These are phyloP conservation scores for Eulemur albifrons DNA, from an alignment of 2,797 vertebrate species.

Conservation along the genomic window DNA sequence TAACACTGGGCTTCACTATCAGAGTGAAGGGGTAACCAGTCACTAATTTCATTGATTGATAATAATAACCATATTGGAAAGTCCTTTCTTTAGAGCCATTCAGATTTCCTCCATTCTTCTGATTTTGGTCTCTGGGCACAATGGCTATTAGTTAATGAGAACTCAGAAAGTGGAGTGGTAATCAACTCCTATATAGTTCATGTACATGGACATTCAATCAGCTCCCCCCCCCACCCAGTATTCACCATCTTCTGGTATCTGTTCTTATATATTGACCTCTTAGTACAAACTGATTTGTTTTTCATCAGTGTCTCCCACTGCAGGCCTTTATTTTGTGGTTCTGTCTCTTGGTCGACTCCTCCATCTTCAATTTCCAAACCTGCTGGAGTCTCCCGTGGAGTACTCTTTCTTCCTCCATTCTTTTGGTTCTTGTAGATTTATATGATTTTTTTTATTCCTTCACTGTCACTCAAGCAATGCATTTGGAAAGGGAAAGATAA, in stretches of 20 bases:
- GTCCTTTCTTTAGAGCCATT: neutral
- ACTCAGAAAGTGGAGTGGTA: neutral
- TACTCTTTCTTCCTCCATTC: neutral
- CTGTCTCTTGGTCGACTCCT: neutral
- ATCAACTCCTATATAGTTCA: neutral
- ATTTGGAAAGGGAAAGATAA: conserved; percentile 37
- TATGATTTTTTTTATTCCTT: neutral
- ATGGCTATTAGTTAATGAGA: neutral
- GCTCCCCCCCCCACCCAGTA: neutral
- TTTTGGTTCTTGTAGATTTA: neutral
- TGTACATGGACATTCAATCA: neutral
- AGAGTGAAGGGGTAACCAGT: neutral
- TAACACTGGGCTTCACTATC: neutral
- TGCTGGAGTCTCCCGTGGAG: neutral
- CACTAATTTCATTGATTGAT: neutral
- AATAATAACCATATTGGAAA: neutral
- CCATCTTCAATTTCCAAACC: conserved; percentile 25
- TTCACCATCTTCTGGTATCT: neutral
- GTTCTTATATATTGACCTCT: neutral
- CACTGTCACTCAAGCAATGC: neutral
- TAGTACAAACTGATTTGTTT: neutral
- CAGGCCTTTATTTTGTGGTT: neutral
- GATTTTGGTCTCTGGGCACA: neutral
- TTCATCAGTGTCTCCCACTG: neutral
- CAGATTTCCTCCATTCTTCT: neutral